Percentiles rank a stretch among this genome's conserved stretches.
These are phyloP conservation scores for Tenthredo distinguenda DNA, from an alignment of 2,888 invertebrate species.

Conservation along the genomic window DNA sequence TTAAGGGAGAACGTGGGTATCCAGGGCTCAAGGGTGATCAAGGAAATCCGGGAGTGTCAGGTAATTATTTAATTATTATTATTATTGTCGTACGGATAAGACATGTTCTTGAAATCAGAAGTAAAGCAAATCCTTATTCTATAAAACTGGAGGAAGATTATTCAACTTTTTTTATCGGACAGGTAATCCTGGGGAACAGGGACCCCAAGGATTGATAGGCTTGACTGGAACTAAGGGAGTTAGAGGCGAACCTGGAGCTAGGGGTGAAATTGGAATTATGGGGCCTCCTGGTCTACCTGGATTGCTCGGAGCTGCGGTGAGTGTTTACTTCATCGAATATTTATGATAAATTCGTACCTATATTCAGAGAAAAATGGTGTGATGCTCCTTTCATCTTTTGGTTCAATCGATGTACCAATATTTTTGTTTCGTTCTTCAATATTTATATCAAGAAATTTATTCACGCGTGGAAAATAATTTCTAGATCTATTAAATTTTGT, in stretches of 20 bases:
- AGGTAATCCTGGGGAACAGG: conserved; percentile 84
- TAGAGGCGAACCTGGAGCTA: conserved; percentile 87
- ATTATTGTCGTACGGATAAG: background rate
- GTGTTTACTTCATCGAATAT: conserved; percentile 59
- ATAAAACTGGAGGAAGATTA: background rate
- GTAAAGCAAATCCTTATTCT: background rate
- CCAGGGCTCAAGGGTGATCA: conserved; percentile 87
- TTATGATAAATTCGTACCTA: background rate
- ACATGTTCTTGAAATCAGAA: background rate
- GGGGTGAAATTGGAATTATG: conserved; percentile 87
- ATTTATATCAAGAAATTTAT: background rate
- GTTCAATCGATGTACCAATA: background rate
- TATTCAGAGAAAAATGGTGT: background rate
- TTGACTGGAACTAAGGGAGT: conserved; percentile 87
- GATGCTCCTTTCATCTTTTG: background rate
- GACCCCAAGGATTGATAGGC: conserved; percentile 82
- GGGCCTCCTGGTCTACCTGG: conserved; percentile 91
- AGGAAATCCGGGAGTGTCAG: conserved; percentile 83
- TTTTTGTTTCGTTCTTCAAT: background rate
- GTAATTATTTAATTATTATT: conserved; percentile 68
- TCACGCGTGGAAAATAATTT: too few species aligned
- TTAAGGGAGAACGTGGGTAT: conserved; percentile 87
- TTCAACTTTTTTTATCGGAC: conserved; percentile 42
- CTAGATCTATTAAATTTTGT: background rate
- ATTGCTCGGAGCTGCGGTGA: conserved; percentile 86